Base-by-base conservation (phyloP, 2,113 vertebrate species). In the Bambusicola thoracicus region DNA sequence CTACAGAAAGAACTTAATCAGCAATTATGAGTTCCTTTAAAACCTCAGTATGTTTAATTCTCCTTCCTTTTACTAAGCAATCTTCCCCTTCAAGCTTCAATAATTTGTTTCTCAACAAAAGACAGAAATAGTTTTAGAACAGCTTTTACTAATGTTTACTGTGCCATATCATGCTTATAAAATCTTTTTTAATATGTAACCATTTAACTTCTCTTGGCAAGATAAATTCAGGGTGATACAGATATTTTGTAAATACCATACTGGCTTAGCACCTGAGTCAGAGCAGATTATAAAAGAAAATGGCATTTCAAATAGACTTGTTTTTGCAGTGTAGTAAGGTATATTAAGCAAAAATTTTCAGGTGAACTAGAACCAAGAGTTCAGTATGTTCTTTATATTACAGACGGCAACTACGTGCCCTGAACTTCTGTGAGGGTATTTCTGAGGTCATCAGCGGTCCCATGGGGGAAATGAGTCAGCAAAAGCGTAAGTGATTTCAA, bases 121-220 rank as follows among this genome's bases (percentile, higher is more conserved):
- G 78, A 27, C 81, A 96, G 76, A 79, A 92, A 81, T n/a, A 32
- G 86, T 87, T 92, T 87, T 76, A 88, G 77, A 95, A 81, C 48
- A 77, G 69, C 88, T 85, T 85, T 86, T 82, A 66, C 84, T 89
- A 36, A 92, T 73, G 87, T 96, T 95, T 89, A 93, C 93, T 79
- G 69, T 91, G 84, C 92, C 92, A 49, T 92, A 88, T 94, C 92
- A 40, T 77, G 91, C 95, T 93, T 97, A 94, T 97, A 95, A 92
- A 94, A 95, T 95, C 90, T 68, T 86, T 81, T 95, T 97, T 97
- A 96, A 97, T 96, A 89, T 70, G 88, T 97, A 96, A 97, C 94
- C 74, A 62, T 96, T 97, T 97, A 96, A 96, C 97, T 97, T 94
- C 80, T 84, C 90, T 69, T 88, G 58, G 94, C 92, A 67, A 97